phyloP scores from a whole-genome alignment of 2,888 invertebrate species.

The Metacarcinus magister region DNA sequence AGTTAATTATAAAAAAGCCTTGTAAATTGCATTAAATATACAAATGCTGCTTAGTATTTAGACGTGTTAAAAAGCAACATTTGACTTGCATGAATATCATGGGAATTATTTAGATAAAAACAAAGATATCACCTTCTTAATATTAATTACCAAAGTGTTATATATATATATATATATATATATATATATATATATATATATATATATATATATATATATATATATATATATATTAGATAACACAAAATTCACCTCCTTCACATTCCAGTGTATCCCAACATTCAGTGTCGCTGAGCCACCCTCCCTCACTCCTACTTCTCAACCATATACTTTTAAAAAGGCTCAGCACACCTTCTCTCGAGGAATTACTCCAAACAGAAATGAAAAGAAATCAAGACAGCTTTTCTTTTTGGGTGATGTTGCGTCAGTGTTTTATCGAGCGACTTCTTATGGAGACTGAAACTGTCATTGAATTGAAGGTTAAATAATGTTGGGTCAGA shows the following conservation, averaged over 20 bases:
- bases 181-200: constrained; percentile 57
- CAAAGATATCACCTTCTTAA: neutral
- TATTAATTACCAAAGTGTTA: neutral
- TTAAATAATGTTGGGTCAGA: neutral
- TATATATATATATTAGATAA: constrained; percentile 31
- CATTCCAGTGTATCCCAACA: neutral
- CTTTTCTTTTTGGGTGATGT: neutral
- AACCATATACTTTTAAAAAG: neutral
- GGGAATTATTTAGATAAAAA: too few species aligned
- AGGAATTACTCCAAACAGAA: neutral
- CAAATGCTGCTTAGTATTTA: too few species aligned
- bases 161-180: constrained; percentile 55
- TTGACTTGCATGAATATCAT: too few species aligned
- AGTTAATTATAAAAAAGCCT: too few species aligned
- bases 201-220: constrained; percentile 46
- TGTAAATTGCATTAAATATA: too few species aligned
- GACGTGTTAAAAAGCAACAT: too few species aligned
- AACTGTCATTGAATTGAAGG: neutral
- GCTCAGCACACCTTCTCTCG: neutral
- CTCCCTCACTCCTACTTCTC: neutral
- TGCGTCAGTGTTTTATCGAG: neutral
- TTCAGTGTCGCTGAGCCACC: neutral
- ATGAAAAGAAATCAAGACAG: neutral
- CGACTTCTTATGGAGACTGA: neutral
- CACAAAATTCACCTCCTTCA: too few species aligned